Evolutionary conservation across 2,888 invertebrate species (phyloP).

Genomic region (Abrostola tripartita): DNA sequence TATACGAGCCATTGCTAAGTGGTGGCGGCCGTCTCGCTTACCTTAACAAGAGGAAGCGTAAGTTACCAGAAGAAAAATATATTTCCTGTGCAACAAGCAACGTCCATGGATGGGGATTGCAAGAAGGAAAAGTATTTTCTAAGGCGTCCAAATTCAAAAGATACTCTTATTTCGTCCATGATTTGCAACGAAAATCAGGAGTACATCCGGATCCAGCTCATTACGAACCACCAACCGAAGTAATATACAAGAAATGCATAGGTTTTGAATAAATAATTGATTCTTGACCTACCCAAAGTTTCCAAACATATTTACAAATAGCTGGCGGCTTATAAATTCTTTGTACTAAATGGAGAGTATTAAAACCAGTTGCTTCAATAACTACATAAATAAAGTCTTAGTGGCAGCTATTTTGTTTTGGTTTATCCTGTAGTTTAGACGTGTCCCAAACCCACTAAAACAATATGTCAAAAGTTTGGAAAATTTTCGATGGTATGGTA

Average conservation of each 20-base stretch:
- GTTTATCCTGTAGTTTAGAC: neutral
- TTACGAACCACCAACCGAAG: conserved; percentile 8
- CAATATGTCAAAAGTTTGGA: no score
- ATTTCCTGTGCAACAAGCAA: conserved; percentile 16
- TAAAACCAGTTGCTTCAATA: neutral
- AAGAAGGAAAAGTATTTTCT: neutral
- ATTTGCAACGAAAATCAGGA: conserved; percentile 15
- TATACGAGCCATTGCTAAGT: conserved; percentile 4
- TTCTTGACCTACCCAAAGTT: neutral
- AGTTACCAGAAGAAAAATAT: conserved; percentile 29
- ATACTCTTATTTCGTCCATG: conserved; percentile 3
- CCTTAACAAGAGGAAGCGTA: conserved; percentile 14
- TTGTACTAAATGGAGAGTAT: neutral
- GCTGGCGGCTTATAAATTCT: neutral
- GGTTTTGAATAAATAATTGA: neutral
- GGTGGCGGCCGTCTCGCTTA: conserved; percentile 27
- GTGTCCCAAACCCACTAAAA: no score
- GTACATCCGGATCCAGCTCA: conserved; percentile 26
- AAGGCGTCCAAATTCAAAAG: conserved; percentile 11
- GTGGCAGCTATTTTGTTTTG: neutral
- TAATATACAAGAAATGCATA: neutral
- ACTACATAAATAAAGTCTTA: neutral
- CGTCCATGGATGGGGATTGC: conserved; percentile 21
- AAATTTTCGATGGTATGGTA: no score
- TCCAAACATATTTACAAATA: neutral